Percentiles rank a stretch among this genome's conserved stretches.
Conservation (phyloP, 2,113 vertebrate species). For the Uropsilus gracilis region DNA sequence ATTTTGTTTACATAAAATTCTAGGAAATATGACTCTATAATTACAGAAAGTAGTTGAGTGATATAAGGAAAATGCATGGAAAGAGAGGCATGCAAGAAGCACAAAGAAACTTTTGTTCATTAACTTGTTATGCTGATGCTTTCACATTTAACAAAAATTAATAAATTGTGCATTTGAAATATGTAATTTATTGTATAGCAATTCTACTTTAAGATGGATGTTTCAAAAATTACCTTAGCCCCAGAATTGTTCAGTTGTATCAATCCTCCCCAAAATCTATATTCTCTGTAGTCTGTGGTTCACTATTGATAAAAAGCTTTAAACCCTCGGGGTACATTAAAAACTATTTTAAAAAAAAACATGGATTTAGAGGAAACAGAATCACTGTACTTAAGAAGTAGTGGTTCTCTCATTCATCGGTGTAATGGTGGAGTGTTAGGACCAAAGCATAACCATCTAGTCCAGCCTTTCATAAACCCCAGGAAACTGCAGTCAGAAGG, state of each 20-base stretch:
- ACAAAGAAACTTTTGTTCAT: background rate
- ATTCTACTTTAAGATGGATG: background rate
- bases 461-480: background rate
- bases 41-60: background rate
- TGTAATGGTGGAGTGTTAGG: background rate
- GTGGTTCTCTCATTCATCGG: background rate
- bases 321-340: background rate
- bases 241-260: background rate
- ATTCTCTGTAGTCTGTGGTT: background rate
- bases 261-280: background rate
- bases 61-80: background rate
- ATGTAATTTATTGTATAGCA: background rate
- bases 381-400: background rate
- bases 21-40: background rate
- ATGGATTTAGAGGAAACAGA: background rate
- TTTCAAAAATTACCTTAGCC: background rate
- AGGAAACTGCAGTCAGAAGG: background rate
- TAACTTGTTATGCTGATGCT: background rate
- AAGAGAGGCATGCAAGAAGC: background rate
- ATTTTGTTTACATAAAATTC: background rate
- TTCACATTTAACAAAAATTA: background rate
- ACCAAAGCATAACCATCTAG: background rate
- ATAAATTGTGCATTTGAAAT: background rate
- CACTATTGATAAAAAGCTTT: background rate
- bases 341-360: background rate